These are phyloP conservation scores for Rachycentron canadum DNA, from an alignment of 2,797 vertebrate genomes.

Conservation along the genomic window DNA sequence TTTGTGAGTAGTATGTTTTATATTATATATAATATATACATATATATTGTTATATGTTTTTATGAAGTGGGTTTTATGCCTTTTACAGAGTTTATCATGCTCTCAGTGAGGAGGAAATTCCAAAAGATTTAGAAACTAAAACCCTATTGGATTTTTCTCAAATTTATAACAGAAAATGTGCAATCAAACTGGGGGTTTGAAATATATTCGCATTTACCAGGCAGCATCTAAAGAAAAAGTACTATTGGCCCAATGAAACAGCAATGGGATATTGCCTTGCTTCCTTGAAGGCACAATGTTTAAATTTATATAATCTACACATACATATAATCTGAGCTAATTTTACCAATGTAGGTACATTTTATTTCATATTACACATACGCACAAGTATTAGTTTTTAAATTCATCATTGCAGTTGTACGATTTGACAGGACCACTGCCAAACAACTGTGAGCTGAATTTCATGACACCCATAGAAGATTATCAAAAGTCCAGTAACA, in stretches of 20 bases:
- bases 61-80: background rate
- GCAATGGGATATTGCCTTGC: background rate
- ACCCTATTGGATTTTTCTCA: background rate
- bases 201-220: background rate
- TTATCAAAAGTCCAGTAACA: background rate
- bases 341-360: too few relatives aligned
- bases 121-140: background rate
- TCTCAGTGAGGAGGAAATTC: too few relatives aligned
- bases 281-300: background rate
- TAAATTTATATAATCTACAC: background rate
- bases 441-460: background rate
- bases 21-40: too few relatives aligned
- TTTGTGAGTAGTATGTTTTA: background rate
- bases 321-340: background rate
- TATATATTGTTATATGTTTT: constrained; percentile 1
- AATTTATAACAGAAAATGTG: background rate
- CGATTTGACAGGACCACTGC: background rate
- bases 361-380: background rate
- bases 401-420: background rate
- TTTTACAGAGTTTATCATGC: too few relatives aligned
- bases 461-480: background rate
- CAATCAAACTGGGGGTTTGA: background rate
- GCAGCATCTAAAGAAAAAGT: background rate
- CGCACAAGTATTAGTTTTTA: background rate
- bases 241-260: background rate